Base-by-base conservation (phyloP, 2,113 vertebrate species). In the Melospiza georgiana region DNA sequence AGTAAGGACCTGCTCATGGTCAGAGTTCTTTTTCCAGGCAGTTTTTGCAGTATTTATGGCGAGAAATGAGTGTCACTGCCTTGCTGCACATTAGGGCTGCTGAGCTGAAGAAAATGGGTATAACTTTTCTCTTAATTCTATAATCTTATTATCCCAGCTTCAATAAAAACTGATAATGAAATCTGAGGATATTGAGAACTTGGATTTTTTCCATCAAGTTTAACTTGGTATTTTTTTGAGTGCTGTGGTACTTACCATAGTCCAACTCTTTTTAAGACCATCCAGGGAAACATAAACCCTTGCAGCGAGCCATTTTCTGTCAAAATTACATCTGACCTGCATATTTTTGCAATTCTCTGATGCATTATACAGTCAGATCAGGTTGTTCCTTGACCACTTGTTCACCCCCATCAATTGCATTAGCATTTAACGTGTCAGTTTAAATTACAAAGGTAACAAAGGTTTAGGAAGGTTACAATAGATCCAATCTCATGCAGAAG, bases 401-500 rank as follows among this genome's bases (percentile, higher is more conserved):
- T 84, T 98, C 98, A 98, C 97, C 97, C 90, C 96, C 96, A 97
- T 97, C 97, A 96, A 96, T 97, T 97, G 95, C 90, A 97, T 96
- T 98, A 97, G 94, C 97, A 97, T 98, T 98, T 97, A 97, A 97
- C 96, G 91, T 97, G 97, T 97, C 97, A 59, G 91, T 95, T 96
- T 91, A 96, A 97, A 97, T 98, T 93, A 97, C 90, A 96, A 97
- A 98, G 97, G 96, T 97, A 97, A 93, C 96, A 96, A 97, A 97
- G 95, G 94, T 97, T 95, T 93, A 57, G 94, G 96, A 82, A 97
- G 94, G 93, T 98, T 97, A 95, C 94, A 93, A 93, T 72, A 94
- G 92, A 97, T 97, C 91, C 84, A 96, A 94, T 96, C 81, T 85
- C 49, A 5, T 20, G 27, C 49, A 81, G 89, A 92, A 95, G 78